Conservation (phyloP, 2,113 vertebrate genomes). For the Thalassarche chlororhynchos region DNA sequence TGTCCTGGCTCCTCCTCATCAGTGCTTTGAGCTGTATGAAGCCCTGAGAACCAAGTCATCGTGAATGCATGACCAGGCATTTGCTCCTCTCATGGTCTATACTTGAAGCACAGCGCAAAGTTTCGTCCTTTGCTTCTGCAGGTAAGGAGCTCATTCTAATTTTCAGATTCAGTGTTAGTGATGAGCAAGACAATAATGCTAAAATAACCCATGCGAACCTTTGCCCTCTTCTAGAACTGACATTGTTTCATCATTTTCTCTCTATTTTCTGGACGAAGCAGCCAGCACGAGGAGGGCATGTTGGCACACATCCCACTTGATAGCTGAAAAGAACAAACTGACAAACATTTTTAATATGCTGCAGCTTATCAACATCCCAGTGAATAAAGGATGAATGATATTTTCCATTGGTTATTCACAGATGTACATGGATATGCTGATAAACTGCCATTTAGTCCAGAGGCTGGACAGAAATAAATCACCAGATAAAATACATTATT, state of each 20-base stretch:
- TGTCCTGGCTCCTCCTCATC: not conserved
- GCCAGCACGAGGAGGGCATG: not conserved
- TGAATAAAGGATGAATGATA: not conserved
- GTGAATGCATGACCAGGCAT: accelerated
- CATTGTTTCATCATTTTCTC: not conserved
- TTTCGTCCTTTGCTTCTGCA: not conserved
- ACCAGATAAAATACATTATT: not conserved
- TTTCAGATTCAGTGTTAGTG: not conserved
- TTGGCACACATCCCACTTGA: not conserved
- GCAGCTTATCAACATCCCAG: not conserved
- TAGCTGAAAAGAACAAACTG: not conserved
- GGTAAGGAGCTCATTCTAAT: not conserved
- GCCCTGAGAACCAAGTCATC: not conserved
- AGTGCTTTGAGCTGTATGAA: not conserved
- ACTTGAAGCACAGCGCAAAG: not conserved
- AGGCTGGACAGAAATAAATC: constrained; percentile 10
- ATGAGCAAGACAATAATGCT: not conserved
- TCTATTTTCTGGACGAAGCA: not conserved
- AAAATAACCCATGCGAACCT: not conserved
- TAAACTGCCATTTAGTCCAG: not conserved
- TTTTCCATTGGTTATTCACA: not conserved
- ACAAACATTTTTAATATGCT: constrained; percentile 2
- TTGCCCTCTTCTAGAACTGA: not conserved
- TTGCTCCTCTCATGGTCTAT: not conserved
- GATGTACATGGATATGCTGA: not conserved